Base-by-base conservation (phyloP, 1,140 invertebrate species). In the Monochamus saltuarius region DNA sequence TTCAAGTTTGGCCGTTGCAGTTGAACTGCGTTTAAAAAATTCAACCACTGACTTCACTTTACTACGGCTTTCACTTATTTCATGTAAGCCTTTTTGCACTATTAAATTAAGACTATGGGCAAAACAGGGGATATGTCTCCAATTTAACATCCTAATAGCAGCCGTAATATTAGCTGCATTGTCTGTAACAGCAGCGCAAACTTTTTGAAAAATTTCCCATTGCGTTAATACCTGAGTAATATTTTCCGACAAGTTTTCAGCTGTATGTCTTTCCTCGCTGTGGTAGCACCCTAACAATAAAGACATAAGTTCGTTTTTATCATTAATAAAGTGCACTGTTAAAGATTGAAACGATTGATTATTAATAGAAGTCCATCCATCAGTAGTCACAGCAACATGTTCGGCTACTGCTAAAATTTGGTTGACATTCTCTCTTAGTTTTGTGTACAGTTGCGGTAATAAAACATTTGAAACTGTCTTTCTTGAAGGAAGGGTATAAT, bases 261-360 rank as follows among this genome's bases (percentile, higher is more conserved):
- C 57, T 16, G 57, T 59, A 22, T 59, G 57, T 53, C 29, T 59
- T 53, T 59, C 49, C 3, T 35, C 53, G n/a, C 2, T 52, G 2
- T 37, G 11, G 29, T 16, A 29, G 11, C 49, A 52, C 29, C 22
- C 57, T 10, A 59, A 36, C 35, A 53, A 43, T 14, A 34, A 22
- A 53, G 40, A 10, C 17, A 19, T 54, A 19, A 17, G 22, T 29
- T 40, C 38, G n/a, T 39, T 13, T 50, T 67, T 45, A 7, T 59
- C 36, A 51, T 60, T 46, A 8, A 70, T 62, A 55, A 54, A 70
- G 60, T 70, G 68, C n/a, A 16, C 56, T 19, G 66, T 67, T 11
- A 68, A 35, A 1, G 60, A 58, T 16, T 66, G 39, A 59, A 52
- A 69, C 22, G 22, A 53, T 37, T 70, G 60, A 9, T 34, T 61